A percentile compares a stretch with the other conserved stretches of the same genome.
These are phyloP conservation scores for Plumapathes pennacea DNA, from an alignment of 92 coral and sea anemone species.

Conservation along the genomic window DNA sequence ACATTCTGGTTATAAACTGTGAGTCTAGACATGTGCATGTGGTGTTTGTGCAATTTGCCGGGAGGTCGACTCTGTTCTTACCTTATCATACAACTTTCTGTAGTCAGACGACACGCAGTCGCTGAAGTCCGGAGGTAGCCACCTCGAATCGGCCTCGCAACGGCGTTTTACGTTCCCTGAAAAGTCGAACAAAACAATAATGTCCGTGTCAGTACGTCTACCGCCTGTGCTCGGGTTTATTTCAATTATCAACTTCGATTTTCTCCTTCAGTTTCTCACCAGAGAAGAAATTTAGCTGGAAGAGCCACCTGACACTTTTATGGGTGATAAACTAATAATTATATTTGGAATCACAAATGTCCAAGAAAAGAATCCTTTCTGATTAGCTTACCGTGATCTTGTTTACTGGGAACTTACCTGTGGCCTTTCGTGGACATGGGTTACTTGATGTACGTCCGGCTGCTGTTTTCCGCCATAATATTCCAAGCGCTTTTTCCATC, in stretches of 20 bases:
- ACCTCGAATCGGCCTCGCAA: conserved; percentile 92
- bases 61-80: conserved; percentile 40
- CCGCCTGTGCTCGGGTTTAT: too few species aligned
- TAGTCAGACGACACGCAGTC: conserved; percentile 83
- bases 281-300: too few species aligned
- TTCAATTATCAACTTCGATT: too few species aligned
- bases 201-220: too few species aligned
- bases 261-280: too few species aligned
- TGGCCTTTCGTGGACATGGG: conserved; percentile 95
- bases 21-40: neutral
- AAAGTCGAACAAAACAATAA: too few species aligned
- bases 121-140: conserved; percentile 95
- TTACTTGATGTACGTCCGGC: conserved; percentile 79
- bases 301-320: too few species aligned
- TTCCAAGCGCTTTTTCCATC: conserved; percentile 78
- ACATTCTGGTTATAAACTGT: neutral
- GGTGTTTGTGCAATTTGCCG: neutral
- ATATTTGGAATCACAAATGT: too few species aligned
- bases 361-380: too few species aligned
- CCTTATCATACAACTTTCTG: conserved; percentile 69
- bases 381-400: neutral
- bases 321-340: too few species aligned
- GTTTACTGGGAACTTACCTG: conserved; percentile 35
- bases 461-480: conserved; percentile 81
- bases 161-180: conserved; percentile 82